Evolutionary conservation across 2,888 invertebrate genomes (phyloP), one percentile per base, ranked within the genome.

Genomic region (Agonopterix subpropinquella): DNA sequence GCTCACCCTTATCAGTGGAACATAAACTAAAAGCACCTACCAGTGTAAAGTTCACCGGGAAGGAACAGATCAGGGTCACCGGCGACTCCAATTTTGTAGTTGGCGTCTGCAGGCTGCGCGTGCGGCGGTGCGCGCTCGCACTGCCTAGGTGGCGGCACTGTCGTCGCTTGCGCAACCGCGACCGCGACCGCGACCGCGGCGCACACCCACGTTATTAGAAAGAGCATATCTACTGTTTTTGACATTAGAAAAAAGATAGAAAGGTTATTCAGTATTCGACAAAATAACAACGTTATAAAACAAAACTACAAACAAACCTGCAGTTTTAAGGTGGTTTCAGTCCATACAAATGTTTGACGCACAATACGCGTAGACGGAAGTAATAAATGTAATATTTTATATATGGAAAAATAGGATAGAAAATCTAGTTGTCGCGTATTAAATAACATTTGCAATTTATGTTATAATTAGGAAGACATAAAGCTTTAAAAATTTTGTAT

Each of bases 31-130:
- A 13, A 43, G 8, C 4, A 47, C 54, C 82, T 85, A 95, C 95
- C 92, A 70, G 93, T 93, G 71, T 96, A 95, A 50, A 93, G 90
- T 62, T 94, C 93, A 55, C 93, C 93, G 0, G 95, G 93, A n/a
- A 93, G 88, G 66, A 95, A 96, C 59, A 92, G 90, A 52, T 92
- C 91, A 0, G 93, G 92, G 60, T 92, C 91, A n/a, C 94, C 94
- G 37, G 92, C 92, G 51, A 95, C 90, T 54, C 91, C 90, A 55
- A 96, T 91, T 56, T 89, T 89, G 78, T 93, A 96, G 54, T 92
- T 91, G 45, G 92, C 91, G 65, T 94, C 93, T 0, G 93, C 92
- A 0, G 91, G 89, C 70, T 80, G 79, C 41, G 86, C 80, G 57
- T 81, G 73, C 35, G 71, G 60, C 28, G 85, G 80, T 1, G 84